phyloP scores from a whole-genome alignment of 1,140 invertebrate species.

The Drosophila nebulosa region DNA sequence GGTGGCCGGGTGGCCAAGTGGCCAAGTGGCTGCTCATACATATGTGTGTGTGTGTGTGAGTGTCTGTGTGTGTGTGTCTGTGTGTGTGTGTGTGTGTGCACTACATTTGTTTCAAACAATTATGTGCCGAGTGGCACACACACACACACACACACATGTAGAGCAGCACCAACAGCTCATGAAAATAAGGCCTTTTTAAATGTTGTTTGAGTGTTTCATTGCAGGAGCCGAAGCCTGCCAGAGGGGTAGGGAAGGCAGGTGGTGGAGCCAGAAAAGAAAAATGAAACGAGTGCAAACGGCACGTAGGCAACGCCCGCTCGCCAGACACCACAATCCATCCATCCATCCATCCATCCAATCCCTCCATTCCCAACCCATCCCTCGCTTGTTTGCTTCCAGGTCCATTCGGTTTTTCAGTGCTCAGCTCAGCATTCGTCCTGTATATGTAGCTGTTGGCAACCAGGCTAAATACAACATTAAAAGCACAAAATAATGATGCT shows the following conservation, averaged over 20 bases:
- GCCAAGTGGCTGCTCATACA: constrained; percentile 4
- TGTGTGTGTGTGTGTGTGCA: constrained; percentile 45
- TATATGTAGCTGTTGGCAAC: constrained; percentile 58
- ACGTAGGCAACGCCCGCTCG: constrained; percentile 42
- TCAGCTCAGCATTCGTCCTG: background rate
- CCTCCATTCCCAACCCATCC: background rate
- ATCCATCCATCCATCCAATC: background rate
- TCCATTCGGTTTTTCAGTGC: background rate
- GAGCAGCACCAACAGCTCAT: constrained; percentile 47
- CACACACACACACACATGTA: background rate
- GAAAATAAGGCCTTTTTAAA: constrained; percentile 77
- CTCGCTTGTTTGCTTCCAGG: background rate
- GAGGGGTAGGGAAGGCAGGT: background rate
- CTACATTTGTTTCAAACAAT: constrained; percentile 74
- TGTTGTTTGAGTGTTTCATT: constrained; percentile 74
- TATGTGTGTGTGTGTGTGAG: constrained; percentile 18
- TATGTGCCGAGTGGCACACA: constrained; percentile 64
- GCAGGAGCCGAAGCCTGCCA: constrained; percentile 10
- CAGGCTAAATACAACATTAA: constrained; percentile 73
- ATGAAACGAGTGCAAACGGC: constrained; percentile 57
- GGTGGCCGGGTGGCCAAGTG: constrained; percentile 3
- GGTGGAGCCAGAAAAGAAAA: background rate
- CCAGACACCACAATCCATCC: constrained; percentile 29
- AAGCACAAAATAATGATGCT: constrained; percentile 77
- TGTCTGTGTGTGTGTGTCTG: constrained; percentile 31